Evolutionary conservation across 2,888 invertebrate species (phyloP).

Genomic region (Camptogramma bilineatum): DNA sequence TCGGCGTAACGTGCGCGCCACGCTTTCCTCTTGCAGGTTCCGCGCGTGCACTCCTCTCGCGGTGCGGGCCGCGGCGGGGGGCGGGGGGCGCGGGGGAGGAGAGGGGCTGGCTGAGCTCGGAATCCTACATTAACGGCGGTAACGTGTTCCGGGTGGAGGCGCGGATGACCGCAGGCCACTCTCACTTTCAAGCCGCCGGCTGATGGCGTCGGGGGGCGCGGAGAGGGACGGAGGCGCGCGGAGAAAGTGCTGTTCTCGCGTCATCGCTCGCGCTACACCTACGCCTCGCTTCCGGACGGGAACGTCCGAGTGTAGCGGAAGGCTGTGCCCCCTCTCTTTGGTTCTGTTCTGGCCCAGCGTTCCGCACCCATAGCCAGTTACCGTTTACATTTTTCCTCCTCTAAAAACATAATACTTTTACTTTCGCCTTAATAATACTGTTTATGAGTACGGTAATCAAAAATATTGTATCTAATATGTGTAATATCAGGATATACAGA

Average conservation of each 20-base stretch:
- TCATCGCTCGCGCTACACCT: slow-evolving; percentile 21
- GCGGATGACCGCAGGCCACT: slow-evolving; percentile 39
- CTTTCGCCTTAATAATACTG: background rate
- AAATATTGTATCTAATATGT: background rate
- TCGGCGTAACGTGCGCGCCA: slow-evolving; percentile 64
- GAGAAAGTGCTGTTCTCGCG: slow-evolving; percentile 43
- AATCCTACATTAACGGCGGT: background rate
- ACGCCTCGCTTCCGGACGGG: slow-evolving; percentile 8
- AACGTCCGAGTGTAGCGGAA: background rate
- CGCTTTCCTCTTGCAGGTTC: slow-evolving; percentile 65
- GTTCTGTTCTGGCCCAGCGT: background rate
- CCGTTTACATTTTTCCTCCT: background rate
- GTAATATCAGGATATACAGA: background rate
- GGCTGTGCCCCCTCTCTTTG: background rate
- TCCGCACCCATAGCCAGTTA: too few species aligned
- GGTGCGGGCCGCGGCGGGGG: background rate
- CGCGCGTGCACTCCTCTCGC: slow-evolving; percentile 50
- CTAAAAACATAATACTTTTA: background rate
- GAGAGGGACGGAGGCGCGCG: background rate
- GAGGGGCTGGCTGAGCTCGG: background rate
- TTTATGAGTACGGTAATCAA: background rate
- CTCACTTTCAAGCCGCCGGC: slow-evolving; percentile 50
- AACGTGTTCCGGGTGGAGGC: slow-evolving; percentile 10
- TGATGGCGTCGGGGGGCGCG: background rate
- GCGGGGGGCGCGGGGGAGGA: background rate